Base-by-base conservation (phyloP, 2,113 vertebrate genomes). In the Dolichallabes microphthalmus region DNA sequence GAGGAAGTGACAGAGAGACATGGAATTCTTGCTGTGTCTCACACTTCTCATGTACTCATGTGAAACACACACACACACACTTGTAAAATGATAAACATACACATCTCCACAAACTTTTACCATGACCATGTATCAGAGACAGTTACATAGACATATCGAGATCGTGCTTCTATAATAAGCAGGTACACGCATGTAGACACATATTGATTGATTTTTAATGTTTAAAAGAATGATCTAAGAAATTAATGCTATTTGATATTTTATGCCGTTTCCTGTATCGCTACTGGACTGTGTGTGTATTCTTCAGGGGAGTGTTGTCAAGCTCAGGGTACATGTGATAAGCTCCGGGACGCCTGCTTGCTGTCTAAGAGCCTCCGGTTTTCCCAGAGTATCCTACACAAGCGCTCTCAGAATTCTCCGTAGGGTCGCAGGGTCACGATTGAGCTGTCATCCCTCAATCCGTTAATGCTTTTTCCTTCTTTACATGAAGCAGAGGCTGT, bases 21-120 rank as follows among this genome's bases (percentile, higher is more conserved):
- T 87, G 79, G 85, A 88, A 88, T 88, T 82, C 82, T 85, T 68
- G 81, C 88, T 88, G 85, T 82, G 71, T 86, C 78, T 82, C 73
- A 85, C 85, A 84, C 85, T 88, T 85, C 61, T 66, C 82, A 64
- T 80, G 55, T 82, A 78, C 27, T 69, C 79, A 20, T 86, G 73
- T 80, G 14, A 35, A 53, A 82, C 76, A 27, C 60, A 76, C 25
- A 74, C 52, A 86, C 66, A 84, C 71, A 77, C 57, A 84, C 39
- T 52, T 50, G 12, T 52, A n/a, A n/a, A 76, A 52, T 10, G 25
- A 77, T 52, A 55, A 12, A 76, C 13, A 53, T 7, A 57, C 79
- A 79, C 77, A 80, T 61, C 8, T 35, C 4, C 58, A 64, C 78
- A 27, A 27, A 76, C 50, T 17, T 45, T 27, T 15, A 74, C 11